Percentiles rank a stretch among this genome's conserved stretches.
Evolutionary conservation across 2,888 invertebrate genomes (phyloP).

Genomic region (Chrysina gloriosa): DNA sequence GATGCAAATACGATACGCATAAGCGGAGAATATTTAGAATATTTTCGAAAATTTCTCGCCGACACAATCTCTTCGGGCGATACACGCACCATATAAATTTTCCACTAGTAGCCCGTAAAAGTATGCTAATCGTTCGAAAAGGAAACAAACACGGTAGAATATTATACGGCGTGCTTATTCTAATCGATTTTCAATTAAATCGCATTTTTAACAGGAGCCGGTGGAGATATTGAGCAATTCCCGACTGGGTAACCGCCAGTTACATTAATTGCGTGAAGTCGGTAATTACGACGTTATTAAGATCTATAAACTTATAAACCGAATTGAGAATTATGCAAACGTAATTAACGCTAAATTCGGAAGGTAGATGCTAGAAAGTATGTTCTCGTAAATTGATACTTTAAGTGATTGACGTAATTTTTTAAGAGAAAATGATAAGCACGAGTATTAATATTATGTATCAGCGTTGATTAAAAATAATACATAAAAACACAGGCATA

Average conservation of each 20-base stretch:
- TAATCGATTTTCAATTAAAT: constrained; percentile 38
- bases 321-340: constrained; percentile 28
- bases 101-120: neutral
- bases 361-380: neutral
- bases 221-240: constrained; percentile 24
- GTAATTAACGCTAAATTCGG: neutral
- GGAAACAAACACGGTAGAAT: constrained; percentile 26
- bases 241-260: constrained; percentile 19
- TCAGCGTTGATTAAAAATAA: too few species aligned
- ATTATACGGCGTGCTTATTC: constrained; percentile 13
- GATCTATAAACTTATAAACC: neutral
- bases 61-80: neutral
- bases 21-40: constrained; percentile 17
- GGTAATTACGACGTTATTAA: constrained; percentile 28
- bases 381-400: neutral
- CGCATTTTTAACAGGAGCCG: constrained; percentile 16
- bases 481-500: neutral
- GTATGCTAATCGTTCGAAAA: constrained; percentile 33
- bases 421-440: neutral
- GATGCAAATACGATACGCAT: neutral
- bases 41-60: neutral
- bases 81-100: neutral
- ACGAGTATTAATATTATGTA: too few species aligned
- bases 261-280: constrained; percentile 24
- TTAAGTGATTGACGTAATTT: neutral